phyloP scores from a whole-genome alignment of 2,797 vertebrate genomes.

The Pachyuromys duprasi region DNA sequence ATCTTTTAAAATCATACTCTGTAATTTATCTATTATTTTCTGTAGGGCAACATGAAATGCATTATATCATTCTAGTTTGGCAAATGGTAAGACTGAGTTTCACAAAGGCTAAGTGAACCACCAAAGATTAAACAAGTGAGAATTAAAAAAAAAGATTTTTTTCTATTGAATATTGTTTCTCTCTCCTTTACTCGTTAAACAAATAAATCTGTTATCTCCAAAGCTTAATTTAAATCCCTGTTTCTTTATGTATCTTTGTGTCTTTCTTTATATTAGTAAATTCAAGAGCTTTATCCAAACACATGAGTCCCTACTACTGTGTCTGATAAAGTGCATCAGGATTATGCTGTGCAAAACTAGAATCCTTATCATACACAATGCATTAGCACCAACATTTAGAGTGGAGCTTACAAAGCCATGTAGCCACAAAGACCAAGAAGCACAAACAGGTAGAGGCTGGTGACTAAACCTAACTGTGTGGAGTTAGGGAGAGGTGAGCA shows the following conservation, averaged over 20 bases:
- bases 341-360: neutral
- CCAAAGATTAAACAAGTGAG: neutral
- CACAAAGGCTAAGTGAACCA: neutral
- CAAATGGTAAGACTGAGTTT: neutral
- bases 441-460: no score
- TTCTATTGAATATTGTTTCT: neutral
- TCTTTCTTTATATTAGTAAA: neutral
- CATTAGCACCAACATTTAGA: neutral
- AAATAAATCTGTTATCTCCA: neutral
- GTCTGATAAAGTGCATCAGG: neutral
- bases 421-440: neutral
- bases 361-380: neutral
- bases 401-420: neutral
- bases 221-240: neutral
- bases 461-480: neutral
- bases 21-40: slow-evolving; percentile 12
- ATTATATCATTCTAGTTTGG: slow-evolving; percentile 1
- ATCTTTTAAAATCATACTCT: neutral
- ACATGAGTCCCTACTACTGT: neutral
- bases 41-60: neutral
- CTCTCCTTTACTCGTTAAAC: neutral
- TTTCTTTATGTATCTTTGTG: neutral
- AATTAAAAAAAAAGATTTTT: neutral
- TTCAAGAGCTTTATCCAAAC: neutral
- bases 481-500: neutral